phyloP scores from a whole-genome alignment of 2,888 invertebrate species.

The Galerucella nymphaeae region DNA sequence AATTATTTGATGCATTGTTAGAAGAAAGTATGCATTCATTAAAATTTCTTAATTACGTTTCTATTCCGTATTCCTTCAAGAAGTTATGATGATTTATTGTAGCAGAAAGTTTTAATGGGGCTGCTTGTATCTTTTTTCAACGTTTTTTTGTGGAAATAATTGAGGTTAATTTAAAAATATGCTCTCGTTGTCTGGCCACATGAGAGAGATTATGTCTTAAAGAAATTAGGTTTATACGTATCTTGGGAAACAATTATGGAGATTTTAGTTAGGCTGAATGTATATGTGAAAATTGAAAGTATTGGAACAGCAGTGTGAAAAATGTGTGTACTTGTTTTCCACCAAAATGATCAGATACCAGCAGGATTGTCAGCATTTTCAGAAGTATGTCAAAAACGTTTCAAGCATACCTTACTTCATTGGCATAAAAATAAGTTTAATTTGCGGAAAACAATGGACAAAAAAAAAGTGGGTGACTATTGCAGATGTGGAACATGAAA shows the following conservation, averaged over 20 bases:
- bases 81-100: constrained; percentile 47
- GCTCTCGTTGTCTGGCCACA: not conserved
- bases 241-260: constrained; percentile 1
- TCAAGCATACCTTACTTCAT: too few relatives aligned
- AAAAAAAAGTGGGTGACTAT: too few relatives aligned
- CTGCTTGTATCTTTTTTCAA: constrained; percentile 35
- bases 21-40: constrained; percentile 22
- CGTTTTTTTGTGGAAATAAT: not conserved
- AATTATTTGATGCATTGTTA: constrained; percentile 2
- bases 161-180: constrained; percentile 10
- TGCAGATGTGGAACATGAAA: too few relatives aligned
- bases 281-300: not conserved
- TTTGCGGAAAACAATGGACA: too few relatives aligned
- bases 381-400: too few relatives aligned
- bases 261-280: not conserved
- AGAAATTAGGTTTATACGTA: not conserved
- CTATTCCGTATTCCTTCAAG: constrained; percentile 38
- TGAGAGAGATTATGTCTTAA: constrained; percentile 3
- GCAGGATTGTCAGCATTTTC: too few relatives aligned
- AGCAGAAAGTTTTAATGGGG: constrained; percentile 50
- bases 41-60: constrained; percentile 35
- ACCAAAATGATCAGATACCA: too few relatives aligned
- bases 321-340: too few relatives aligned
- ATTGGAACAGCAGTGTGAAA: too few relatives aligned
- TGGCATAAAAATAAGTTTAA: too few relatives aligned